Evolutionary conservation across 2,888 invertebrate species (phyloP).

Genomic region (Scaptomyza tumidula): DNA sequence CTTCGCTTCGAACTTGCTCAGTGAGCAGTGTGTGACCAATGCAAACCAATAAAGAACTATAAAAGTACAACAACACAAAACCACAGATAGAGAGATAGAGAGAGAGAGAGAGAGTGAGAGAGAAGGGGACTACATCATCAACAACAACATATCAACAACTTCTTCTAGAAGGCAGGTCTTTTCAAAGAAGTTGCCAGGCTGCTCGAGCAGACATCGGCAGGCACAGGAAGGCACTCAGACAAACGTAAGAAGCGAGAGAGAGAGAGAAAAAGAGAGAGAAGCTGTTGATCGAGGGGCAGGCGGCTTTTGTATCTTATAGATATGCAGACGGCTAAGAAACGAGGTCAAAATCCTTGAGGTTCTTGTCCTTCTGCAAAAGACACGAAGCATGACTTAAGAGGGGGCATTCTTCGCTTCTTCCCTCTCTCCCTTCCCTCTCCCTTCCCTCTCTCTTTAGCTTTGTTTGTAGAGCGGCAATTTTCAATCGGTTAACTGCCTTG

Average conservation of each 20-base stretch:
- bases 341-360: slow-evolving; percentile 83
- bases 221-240: slow-evolving; percentile 21
- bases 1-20: not conserved
- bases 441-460: not conserved
- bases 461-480: slow-evolving; percentile 40
- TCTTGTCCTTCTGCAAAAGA: slow-evolving; percentile 80
- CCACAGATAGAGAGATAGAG: not conserved
- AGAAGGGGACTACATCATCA: too few relatives aligned
- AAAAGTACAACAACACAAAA: slow-evolving; percentile 28
- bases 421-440: not conserved
- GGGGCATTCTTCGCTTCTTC: not conserved
- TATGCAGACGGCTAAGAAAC: slow-evolving; percentile 50
- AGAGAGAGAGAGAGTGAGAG: not conserved
- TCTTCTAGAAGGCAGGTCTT: slow-evolving; percentile 54
- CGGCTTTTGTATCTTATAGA: slow-evolving; percentile 39
- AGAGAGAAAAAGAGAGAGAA: not conserved
- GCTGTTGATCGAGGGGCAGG: slow-evolving; percentile 5
- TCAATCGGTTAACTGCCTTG: slow-evolving; percentile 35
- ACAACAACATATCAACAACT: slow-evolving; percentile 1
- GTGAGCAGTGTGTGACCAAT: slow-evolving; percentile 27
- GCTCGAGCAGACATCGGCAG: slow-evolving; percentile 24
- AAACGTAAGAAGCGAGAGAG: not conserved
- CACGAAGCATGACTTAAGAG: slow-evolving; percentile 1
- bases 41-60: slow-evolving; percentile 61
- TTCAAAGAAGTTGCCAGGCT: slow-evolving; percentile 62